phyloP scores from a whole-genome alignment of 2,888 invertebrate genomes.

The Chalcosyrphus nemorum region DNA sequence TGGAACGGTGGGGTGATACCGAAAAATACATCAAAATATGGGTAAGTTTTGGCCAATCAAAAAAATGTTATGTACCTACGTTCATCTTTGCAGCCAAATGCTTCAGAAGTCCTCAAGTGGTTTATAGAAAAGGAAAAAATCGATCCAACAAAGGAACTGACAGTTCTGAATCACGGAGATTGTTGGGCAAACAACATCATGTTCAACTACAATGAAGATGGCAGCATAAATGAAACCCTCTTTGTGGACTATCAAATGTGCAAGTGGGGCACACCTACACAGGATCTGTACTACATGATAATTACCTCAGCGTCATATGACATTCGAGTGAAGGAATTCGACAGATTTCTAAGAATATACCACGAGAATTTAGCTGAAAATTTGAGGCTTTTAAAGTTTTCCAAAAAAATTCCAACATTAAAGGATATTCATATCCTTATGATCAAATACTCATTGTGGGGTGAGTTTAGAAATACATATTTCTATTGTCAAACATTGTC shows the following conservation, averaged over 20 bases:
- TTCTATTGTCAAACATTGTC: neutral
- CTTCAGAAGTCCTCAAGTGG: neutral
- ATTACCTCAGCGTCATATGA: conserved; percentile 77
- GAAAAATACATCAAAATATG: conserved; percentile 60
- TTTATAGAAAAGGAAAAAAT: conserved; percentile 4
- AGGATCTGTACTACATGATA: conserved; percentile 79
- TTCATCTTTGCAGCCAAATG: neutral
- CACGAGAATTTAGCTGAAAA: conserved; percentile 76
- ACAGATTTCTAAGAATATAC: conserved; percentile 78
- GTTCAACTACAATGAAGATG: conserved; percentile 76
- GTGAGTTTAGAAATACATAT: conserved; percentile 62
- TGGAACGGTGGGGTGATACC: conserved; percentile 46
- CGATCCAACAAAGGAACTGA: conserved; percentile 66
- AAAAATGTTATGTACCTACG: neutral
- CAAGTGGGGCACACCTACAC: conserved; percentile 75
- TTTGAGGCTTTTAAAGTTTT: conserved; percentile 76
- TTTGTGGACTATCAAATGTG: conserved; percentile 78
- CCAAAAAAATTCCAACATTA: conserved; percentile 75
- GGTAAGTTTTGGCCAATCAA: conserved; percentile 32
- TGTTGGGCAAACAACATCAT: conserved; percentile 79
- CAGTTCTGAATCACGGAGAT: conserved; percentile 78
- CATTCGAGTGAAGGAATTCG: conserved; percentile 77
- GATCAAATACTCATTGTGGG: conserved; percentile 76
- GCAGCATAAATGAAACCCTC: conserved; percentile 76
- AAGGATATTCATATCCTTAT: conserved; percentile 78